Conservation (phyloP, 2,113 vertebrate genomes). For the Podilymbus podiceps region DNA sequence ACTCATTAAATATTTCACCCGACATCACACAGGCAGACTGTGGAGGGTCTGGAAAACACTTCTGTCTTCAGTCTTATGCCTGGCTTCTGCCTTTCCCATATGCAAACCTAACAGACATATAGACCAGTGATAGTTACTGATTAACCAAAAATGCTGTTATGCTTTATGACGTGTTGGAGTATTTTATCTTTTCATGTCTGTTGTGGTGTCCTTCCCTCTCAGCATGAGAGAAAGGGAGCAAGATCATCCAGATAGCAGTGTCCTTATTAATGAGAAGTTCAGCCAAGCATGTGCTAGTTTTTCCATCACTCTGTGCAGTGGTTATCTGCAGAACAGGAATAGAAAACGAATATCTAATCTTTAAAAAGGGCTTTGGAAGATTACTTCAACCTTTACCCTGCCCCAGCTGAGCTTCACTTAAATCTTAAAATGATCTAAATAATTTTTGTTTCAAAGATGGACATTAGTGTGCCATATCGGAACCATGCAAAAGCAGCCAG, state of each 20-base stretch:
- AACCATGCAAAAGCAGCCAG: background rate
- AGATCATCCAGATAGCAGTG: background rate
- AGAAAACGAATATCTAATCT: background rate
- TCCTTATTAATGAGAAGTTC: constrained; percentile 9
- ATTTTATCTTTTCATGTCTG: background rate
- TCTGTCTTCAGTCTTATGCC: background rate
- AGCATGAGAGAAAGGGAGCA: background rate
- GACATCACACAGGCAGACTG: background rate
- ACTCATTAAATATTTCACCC: background rate
- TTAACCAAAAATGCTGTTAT: background rate
- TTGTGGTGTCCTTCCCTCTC: constrained; percentile 32
- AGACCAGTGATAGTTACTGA: background rate
- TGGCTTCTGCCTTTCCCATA: background rate
- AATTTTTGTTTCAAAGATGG: background rate
- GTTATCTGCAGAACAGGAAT: constrained; percentile 27
- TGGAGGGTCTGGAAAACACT: background rate
- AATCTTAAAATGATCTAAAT: constrained; percentile 22
- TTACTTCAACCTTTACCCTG: constrained; percentile 13
- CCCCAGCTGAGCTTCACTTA: background rate
- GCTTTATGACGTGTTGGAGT: background rate
- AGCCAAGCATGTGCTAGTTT: background rate
- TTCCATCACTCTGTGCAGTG: background rate
- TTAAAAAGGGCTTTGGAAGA: constrained; percentile 31
- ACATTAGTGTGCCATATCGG: background rate
- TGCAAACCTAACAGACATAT: background rate